Percentiles rank a stretch among this genome's conserved stretches.
These are phyloP conservation scores for Drosophila neocordata DNA, from an alignment of 1,140 invertebrate species.

Conservation along the genomic window DNA sequence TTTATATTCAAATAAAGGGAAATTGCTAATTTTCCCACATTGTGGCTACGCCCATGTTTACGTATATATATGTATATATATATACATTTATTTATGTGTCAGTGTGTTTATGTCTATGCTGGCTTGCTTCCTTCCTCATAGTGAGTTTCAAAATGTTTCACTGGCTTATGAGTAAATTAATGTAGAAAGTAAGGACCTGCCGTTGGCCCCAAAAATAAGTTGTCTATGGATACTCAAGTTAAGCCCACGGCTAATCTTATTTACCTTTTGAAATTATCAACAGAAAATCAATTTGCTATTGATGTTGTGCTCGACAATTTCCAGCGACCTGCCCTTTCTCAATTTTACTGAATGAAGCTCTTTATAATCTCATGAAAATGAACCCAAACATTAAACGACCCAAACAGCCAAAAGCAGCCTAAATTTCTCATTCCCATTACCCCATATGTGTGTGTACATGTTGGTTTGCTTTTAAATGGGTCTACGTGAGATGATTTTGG, in stretches of 20 bases:
- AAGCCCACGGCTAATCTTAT: slow-evolving; percentile 40
- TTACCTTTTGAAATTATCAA: slow-evolving; percentile 56
- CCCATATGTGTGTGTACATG: slow-evolving; percentile 17
- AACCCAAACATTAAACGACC: slow-evolving; percentile 45
- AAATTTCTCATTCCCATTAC: slow-evolving; percentile 50
- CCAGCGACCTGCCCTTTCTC: neutral
- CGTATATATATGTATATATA: no score
- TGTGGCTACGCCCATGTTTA: slow-evolving; percentile 3
- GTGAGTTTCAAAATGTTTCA: no score
- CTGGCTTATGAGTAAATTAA: slow-evolving; percentile 1
- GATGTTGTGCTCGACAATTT: slow-evolving; percentile 40
- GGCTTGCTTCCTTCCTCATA: no score
- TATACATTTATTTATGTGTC: no score
- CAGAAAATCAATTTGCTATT: slow-evolving; percentile 60
- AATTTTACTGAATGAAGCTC: neutral
- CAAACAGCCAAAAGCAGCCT: slow-evolving; percentile 22
- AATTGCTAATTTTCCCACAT: neutral
- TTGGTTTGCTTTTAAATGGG: slow-evolving; percentile 14
- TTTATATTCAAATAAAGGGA: slow-evolving; percentile 1
- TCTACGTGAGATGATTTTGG: slow-evolving; percentile 28
- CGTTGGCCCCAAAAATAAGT: neutral
- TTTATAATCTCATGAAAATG: slow-evolving; percentile 59
- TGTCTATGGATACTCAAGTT: slow-evolving; percentile 33
- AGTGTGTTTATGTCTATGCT: no score
- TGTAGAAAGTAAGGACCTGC: neutral